phyloP scores from a whole-genome alignment of 2,797 vertebrate genomes.

The Hipposideros larvatus region DNA sequence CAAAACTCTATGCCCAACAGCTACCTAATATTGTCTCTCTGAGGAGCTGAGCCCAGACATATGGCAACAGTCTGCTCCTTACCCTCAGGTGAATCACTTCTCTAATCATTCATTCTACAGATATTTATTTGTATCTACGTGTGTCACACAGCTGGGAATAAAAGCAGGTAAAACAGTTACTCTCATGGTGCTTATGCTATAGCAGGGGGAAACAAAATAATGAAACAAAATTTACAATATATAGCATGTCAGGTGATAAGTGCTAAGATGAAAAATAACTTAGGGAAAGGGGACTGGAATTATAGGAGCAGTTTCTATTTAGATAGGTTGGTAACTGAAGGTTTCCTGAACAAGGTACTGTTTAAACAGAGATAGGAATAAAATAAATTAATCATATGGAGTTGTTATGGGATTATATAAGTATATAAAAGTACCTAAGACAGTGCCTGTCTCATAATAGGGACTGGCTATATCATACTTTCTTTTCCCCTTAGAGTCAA shows the following conservation, averaged over 20 bases:
- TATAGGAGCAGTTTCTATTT: neutral
- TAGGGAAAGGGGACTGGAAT: neutral
- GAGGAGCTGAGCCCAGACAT: neutral
- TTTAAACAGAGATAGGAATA: neutral
- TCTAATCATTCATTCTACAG: neutral
- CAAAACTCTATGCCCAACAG: neutral
- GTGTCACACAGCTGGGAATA: neutral
- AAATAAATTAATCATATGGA: neutral
- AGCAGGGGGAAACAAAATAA: neutral
- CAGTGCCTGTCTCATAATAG: neutral
- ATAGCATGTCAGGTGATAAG: neutral
- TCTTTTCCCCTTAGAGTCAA: neutral
- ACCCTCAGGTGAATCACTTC: neutral
- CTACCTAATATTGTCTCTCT: too few relatives aligned
- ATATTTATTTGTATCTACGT: neutral
- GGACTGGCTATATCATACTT: neutral
- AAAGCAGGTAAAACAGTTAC: neutral
- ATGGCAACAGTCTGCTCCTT: neutral
- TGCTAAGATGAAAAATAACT: slow-evolving; percentile 19
- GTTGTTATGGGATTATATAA: neutral
- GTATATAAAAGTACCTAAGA: neutral
- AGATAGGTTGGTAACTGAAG: neutral
- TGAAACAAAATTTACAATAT: neutral
- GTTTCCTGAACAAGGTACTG: neutral
- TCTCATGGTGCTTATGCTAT: neutral